These are phyloP conservation scores for Tubulanus polymorphus DNA, from an alignment of 2,888 invertebrate genomes.

Conservation along the genomic window DNA sequence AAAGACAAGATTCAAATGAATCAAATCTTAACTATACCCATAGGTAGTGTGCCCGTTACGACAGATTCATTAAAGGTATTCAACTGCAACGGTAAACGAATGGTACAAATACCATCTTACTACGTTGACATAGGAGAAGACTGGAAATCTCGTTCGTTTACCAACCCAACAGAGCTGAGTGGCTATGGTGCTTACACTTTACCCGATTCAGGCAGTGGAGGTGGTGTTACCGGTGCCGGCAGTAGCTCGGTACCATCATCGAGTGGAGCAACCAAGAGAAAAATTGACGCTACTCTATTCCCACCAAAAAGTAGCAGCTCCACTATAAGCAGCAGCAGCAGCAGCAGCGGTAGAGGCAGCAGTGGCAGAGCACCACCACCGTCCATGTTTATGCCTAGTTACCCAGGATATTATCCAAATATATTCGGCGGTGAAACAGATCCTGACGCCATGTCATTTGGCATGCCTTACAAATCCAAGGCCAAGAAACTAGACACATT, in stretches of 20 bases:
- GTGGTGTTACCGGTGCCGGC: not conserved
- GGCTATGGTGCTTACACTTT: not conserved
- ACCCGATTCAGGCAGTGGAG: not conserved
- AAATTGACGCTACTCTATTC: no score
- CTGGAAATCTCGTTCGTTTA: not conserved
- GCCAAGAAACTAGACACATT: no score
- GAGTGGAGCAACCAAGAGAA: no score
- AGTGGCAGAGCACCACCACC: not conserved
- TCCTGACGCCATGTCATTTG: no score
- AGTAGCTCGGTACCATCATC: no score
- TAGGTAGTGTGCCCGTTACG: not conserved
- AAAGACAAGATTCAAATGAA: not conserved
- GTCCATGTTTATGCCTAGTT: not conserved
- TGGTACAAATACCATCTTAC: not conserved
- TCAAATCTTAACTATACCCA: not conserved
- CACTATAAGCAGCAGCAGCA: not conserved
- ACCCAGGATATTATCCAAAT: no score
- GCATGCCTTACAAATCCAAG: no score
- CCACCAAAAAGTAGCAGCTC: not conserved
- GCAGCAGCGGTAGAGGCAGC: not conserved
- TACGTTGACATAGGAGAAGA: not conserved
- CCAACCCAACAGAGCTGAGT: not conserved
- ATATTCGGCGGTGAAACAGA: no score
- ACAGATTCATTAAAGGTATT: not conserved
- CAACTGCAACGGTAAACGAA: not conserved